Evolutionary conservation across 2,888 invertebrate species (phyloP).

Genomic region (Mantis religiosa): DNA sequence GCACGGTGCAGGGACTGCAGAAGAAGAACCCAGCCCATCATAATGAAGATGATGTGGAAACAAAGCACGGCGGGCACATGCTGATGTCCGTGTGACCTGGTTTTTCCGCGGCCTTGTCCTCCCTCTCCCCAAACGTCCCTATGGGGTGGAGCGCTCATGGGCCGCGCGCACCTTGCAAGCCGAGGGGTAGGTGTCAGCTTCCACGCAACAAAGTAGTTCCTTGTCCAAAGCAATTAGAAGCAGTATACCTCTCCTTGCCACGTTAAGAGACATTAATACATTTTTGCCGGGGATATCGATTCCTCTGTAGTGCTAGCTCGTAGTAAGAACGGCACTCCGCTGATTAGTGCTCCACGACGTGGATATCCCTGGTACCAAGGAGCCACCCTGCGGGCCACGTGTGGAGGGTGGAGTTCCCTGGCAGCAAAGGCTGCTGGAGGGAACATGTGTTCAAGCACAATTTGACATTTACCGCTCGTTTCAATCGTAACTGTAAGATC

Average conservation of each 20-base stretch:
- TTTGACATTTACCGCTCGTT: too few relatives aligned
- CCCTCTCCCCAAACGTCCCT: conserved; percentile 3
- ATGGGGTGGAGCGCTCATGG: background rate
- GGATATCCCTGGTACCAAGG: background rate
- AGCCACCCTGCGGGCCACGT: background rate
- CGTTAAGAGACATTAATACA: background rate
- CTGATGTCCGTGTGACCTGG: conserved; percentile 15
- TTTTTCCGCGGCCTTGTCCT: conserved; percentile 19
- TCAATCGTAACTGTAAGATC: too few relatives aligned
- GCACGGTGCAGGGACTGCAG: background rate
- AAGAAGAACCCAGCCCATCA: background rate
- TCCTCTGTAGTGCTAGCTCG: background rate
- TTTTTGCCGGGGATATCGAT: background rate
- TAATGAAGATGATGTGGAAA: background rate
- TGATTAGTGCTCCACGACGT: background rate
- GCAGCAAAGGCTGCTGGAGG: background rate
- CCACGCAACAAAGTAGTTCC: background rate
- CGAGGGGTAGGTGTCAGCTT: background rate
- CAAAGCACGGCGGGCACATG: background rate
- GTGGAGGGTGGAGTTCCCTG: background rate
- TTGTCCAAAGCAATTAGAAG: background rate
- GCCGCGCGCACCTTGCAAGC: background rate
- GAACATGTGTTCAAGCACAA: too few relatives aligned
- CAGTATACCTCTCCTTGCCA: background rate
- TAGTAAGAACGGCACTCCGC: background rate